A percentile compares a stretch with the other conserved stretches of the same genome.
Conservation (phyloP, 2,113 vertebrate genomes). For the Engraulis encrasicolus region DNA sequence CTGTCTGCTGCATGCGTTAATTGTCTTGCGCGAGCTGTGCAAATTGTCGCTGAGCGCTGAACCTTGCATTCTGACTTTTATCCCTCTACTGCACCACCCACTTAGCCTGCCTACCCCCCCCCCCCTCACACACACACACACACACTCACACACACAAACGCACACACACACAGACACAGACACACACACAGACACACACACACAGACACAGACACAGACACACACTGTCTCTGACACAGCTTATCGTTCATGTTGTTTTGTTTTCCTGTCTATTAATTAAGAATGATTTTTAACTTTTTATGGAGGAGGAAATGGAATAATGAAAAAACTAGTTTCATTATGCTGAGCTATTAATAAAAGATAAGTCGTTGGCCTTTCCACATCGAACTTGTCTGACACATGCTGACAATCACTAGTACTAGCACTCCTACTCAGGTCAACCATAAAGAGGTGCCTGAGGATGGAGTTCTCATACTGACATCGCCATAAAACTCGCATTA, state of each 20-base stretch:
- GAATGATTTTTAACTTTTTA: slow-evolving; percentile 23
- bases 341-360: slow-evolving; percentile 45
- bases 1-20: slow-evolving; percentile 41
- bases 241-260: neutral
- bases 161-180: too few relatives aligned
- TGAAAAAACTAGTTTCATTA: slow-evolving; percentile 36
- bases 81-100: neutral
- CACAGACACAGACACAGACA: too few relatives aligned
- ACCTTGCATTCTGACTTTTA: slow-evolving; percentile 48
- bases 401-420: slow-evolving; percentile 20
- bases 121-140: too few relatives aligned
- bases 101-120: too few relatives aligned
- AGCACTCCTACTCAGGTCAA: slow-evolving; percentile 32
- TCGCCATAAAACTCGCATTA: slow-evolving; percentile 9
- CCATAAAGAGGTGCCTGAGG: slow-evolving; percentile 39
- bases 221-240: too few relatives aligned
- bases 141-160: too few relatives aligned
- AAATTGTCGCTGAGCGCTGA: slow-evolving; percentile 32
- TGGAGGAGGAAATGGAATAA: neutral
- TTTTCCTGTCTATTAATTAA: slow-evolving; percentile 43
- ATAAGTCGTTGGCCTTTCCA: slow-evolving; percentile 18
- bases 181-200: too few relatives aligned
- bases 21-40: slow-evolving; percentile 42
- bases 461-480: neutral
- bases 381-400: slow-evolving; percentile 20